Evolutionary conservation across 2,888 invertebrate species (phyloP).

Genomic region (Crossocerus cetratus): DNA sequence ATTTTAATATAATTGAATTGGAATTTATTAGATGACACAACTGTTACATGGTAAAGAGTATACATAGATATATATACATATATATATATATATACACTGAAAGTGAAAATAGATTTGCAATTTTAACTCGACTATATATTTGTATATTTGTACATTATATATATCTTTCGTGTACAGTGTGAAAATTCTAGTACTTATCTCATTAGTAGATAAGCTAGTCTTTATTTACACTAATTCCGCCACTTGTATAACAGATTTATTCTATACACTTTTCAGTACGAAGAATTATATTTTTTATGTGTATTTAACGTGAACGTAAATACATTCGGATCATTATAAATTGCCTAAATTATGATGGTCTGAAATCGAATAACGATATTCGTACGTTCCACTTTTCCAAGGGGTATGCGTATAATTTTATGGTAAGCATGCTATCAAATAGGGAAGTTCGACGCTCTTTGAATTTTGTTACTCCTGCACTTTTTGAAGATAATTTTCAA

Average conservation of each 20-base stretch:
- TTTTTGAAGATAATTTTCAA: slow-evolving; percentile 47
- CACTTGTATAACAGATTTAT: slow-evolving; percentile 44
- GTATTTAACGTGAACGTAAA: slow-evolving; percentile 50
- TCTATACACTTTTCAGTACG: slow-evolving; percentile 42
- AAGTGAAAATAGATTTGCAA: slow-evolving; percentile 17
- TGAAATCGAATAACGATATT: neutral
- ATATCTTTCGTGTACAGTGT: slow-evolving; percentile 42
- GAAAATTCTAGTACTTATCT: slow-evolving; percentile 30
- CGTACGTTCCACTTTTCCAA: too few relatives aligned
- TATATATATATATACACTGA: too few relatives aligned
- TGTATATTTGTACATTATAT: slow-evolving; percentile 40
- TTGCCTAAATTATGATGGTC: slow-evolving; percentile 43
- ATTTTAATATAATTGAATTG: slow-evolving; percentile 3
- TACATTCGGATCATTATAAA: slow-evolving; percentile 31
- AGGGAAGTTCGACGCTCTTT: slow-evolving; percentile 41
- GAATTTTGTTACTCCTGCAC: slow-evolving; percentile 60
- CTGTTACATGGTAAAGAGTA: slow-evolving; percentile 21
- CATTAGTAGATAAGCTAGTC: slow-evolving; percentile 29
- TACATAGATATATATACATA: slow-evolving; percentile 6
- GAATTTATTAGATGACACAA: slow-evolving; percentile 22
- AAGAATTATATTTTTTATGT: slow-evolving; percentile 43
- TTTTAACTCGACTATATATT: slow-evolving; percentile 34
- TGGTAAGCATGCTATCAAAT: slow-evolving; percentile 15
- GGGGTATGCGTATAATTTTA: neutral
- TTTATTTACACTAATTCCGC: slow-evolving; percentile 38